Evolutionary conservation across 1,140 invertebrate genomes (phyloP).

Genomic region (Aphelinus certus): DNA sequence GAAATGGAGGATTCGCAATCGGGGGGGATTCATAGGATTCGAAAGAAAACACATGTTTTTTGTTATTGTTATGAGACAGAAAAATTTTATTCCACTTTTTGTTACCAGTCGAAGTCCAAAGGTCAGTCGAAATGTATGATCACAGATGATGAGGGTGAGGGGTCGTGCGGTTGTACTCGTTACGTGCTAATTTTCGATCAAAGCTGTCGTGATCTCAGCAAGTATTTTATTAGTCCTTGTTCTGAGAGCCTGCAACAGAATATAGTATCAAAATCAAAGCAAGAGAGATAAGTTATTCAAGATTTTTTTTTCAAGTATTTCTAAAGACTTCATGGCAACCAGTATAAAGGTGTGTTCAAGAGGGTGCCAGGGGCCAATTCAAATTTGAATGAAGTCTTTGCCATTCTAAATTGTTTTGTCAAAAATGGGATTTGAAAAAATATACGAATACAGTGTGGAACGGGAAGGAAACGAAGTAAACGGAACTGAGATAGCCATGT

Average conservation of each 20-base stretch:
- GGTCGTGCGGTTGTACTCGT: slow-evolving; percentile 64
- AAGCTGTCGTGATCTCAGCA: slow-evolving; percentile 58
- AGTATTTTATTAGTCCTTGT: slow-evolving; percentile 52
- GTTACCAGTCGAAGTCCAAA: slow-evolving; percentile 64
- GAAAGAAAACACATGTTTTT: slow-evolving; percentile 34
- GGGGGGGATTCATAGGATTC: background rate
- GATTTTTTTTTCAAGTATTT: too few relatives aligned
- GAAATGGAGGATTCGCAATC: background rate
- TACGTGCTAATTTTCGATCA: slow-evolving; percentile 52
- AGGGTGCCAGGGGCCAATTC: too few relatives aligned
- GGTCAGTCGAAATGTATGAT: slow-evolving; percentile 64
- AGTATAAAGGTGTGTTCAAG: too few relatives aligned
- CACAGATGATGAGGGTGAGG: slow-evolving; percentile 62
- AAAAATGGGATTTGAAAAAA: too few relatives aligned
- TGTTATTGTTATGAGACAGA: slow-evolving; percentile 63
- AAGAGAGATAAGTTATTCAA: too few relatives aligned
- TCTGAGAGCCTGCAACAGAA: slow-evolving; percentile 48
- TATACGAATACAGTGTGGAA: too few relatives aligned
- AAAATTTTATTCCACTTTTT: slow-evolving; percentile 64
- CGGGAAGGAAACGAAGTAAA: too few relatives aligned
- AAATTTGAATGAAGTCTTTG: too few relatives aligned
- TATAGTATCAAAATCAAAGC: too few relatives aligned
- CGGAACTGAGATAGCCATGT: too few relatives aligned
- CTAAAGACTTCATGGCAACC: too few relatives aligned
- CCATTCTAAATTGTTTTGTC: too few relatives aligned